phyloP scores from a whole-genome alignment of 2,888 invertebrate species.

The Nemapogon koenigi region DNA sequence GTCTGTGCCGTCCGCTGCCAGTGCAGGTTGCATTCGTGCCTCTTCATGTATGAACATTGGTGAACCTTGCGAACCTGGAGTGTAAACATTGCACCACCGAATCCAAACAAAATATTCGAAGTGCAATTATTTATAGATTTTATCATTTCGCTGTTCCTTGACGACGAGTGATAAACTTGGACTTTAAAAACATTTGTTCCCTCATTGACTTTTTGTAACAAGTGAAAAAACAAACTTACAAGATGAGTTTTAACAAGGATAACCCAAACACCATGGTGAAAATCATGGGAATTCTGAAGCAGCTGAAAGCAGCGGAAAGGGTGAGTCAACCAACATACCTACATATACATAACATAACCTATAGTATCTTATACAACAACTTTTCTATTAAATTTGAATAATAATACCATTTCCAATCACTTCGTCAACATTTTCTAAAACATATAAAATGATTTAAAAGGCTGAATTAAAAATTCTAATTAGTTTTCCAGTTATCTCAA shows the following conservation, averaged over 20 bases:
- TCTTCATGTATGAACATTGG: slow-evolving; percentile 28
- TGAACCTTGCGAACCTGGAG: slow-evolving; percentile 47
- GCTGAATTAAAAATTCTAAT: too few species aligned
- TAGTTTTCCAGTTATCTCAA: too few species aligned
- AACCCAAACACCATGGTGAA: slow-evolving; percentile 59
- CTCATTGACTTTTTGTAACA: background rate
- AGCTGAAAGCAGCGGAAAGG: slow-evolving; percentile 60
- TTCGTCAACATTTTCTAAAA: too few species aligned
- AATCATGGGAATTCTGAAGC: slow-evolving; percentile 56
- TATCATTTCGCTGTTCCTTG: slow-evolving; percentile 54
- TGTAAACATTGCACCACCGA: slow-evolving; percentile 31
- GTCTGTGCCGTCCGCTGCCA: too few species aligned
- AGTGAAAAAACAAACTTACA: slow-evolving; percentile 25
- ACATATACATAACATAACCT: too few species aligned
- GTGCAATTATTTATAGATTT: slow-evolving; percentile 41
- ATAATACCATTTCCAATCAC: too few species aligned
- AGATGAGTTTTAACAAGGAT: slow-evolving; percentile 62
- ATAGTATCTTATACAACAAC: too few species aligned
- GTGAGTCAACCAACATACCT: too few species aligned
- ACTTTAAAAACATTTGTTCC: background rate
- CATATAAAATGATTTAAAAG: too few species aligned
- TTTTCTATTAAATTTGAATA: too few species aligned
- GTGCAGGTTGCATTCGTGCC: too few species aligned
- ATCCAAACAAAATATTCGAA: slow-evolving; percentile 29
- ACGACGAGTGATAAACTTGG: slow-evolving; percentile 20